These are phyloP conservation scores for Drosophila pandora DNA, from an alignment of 1,140 invertebrate genomes.

Conservation along the genomic window DNA sequence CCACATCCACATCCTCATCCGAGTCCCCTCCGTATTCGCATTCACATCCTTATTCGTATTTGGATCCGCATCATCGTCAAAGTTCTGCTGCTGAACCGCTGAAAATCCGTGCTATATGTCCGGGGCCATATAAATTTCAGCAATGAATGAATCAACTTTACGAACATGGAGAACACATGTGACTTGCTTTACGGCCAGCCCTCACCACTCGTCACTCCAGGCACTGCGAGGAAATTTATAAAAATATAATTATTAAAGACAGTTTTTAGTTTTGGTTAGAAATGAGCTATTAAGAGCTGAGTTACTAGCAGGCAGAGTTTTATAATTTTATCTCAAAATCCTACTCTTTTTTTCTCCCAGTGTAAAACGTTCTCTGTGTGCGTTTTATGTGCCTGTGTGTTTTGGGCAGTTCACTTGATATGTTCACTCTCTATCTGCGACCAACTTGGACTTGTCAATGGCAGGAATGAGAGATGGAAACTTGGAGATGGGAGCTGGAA, in stretches of 20 bases:
- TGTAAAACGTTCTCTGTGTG: slow-evolving; percentile 20
- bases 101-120: slow-evolving; percentile 45
- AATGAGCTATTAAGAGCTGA: too few relatives aligned
- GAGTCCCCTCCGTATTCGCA: slow-evolving; percentile 2
- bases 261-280: too few relatives aligned
- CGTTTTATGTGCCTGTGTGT: slow-evolving; percentile 50
- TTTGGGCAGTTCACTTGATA: slow-evolving; percentile 72
- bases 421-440: slow-evolving; percentile 42
- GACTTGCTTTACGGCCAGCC: slow-evolving; percentile 60
- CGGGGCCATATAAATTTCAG: slow-evolving; percentile 69
- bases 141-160: slow-evolving; percentile 80
- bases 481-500: neutral
- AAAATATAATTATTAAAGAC: neutral
- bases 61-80: slow-evolving; percentile 41
- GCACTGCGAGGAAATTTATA: slow-evolving; percentile 8
- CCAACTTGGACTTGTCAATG: slow-evolving; percentile 77
- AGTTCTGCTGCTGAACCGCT: slow-evolving; percentile 36
- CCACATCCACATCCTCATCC: slow-evolving; percentile 5
- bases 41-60: slow-evolving; percentile 14
- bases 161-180: slow-evolving; percentile 69
- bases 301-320: too few relatives aligned
- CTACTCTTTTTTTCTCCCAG: neutral
- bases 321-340: too few relatives aligned
- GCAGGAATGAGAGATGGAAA: slow-evolving; percentile 37
- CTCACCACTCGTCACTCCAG: slow-evolving; percentile 9